Conservation (phyloP, 2,113 vertebrate genomes). For the Colius striatus region DNA sequence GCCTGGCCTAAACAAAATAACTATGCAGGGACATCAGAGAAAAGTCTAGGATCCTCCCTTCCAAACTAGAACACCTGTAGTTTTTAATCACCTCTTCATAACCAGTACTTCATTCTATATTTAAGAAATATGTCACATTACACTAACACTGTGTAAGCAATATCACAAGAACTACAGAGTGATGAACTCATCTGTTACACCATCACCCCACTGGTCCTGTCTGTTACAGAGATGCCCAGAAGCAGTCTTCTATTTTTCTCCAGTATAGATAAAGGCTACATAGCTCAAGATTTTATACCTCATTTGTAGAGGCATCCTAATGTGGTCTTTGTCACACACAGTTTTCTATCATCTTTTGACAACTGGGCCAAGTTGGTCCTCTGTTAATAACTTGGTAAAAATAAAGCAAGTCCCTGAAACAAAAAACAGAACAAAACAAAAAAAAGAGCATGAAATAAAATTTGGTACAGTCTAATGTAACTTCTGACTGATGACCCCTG, state of each 20-base stretch:
- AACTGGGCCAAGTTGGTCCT: background rate
- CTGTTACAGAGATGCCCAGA: background rate
- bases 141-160: background rate
- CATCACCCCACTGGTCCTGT: background rate
- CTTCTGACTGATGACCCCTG: background rate
- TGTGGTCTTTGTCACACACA: background rate
- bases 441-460: background rate
- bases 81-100: background rate
- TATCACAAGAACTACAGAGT: rapidly evolving
- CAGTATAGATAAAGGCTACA: background rate
- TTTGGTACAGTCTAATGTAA: background rate
- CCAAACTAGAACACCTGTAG: background rate
- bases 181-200: background rate
- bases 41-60: background rate
- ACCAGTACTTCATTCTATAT: background rate
- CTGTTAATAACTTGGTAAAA: background rate
- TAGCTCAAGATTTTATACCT: background rate
- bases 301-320: background rate
- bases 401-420: background rate
- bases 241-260: background rate
- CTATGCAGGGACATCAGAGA: background rate
- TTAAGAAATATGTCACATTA: background rate
- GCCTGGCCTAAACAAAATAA: background rate
- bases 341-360: background rate
- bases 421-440: background rate